Evolutionary conservation across 2,797 vertebrate genomes (phyloP).

Genomic region (Menidia menidia): DNA sequence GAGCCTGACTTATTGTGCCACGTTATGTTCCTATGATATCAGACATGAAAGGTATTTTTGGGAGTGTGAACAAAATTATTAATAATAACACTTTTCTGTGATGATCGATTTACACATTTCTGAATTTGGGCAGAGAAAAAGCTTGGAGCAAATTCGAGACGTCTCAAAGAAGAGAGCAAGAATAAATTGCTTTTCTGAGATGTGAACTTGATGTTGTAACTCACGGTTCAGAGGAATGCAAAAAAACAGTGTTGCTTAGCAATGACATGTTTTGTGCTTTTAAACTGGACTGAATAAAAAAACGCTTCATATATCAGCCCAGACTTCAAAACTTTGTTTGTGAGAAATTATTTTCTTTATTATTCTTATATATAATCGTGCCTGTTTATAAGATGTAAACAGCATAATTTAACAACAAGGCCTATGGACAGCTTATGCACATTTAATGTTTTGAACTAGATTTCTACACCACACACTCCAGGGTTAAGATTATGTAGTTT

Average conservation of each 20-base stretch:
- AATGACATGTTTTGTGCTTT: background rate
- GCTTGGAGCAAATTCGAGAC: background rate
- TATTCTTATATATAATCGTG: background rate
- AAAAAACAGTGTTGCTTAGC: background rate
- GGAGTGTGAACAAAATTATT: background rate
- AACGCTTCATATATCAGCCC: too few relatives aligned
- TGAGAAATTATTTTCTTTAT: background rate
- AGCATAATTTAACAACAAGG: background rate
- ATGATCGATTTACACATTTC: background rate
- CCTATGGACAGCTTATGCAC: background rate
- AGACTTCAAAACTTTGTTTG: background rate
- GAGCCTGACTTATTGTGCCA: background rate
- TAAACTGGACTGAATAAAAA: background rate
- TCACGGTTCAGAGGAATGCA: background rate
- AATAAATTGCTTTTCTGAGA: background rate
- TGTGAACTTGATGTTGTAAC: background rate
- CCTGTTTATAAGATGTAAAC: slow-evolving; percentile 2
- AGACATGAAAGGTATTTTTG: background rate
- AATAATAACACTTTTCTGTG: background rate
- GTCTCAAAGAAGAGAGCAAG: background rate
- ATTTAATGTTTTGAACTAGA: slow-evolving; percentile 1
- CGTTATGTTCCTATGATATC: background rate
- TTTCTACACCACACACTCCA: too few relatives aligned
- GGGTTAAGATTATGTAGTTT: background rate
- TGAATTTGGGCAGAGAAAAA: background rate